Evolutionary conservation across 2,113 vertebrate species (phyloP).

Genomic region (Gymnorhina tibicen): DNA sequence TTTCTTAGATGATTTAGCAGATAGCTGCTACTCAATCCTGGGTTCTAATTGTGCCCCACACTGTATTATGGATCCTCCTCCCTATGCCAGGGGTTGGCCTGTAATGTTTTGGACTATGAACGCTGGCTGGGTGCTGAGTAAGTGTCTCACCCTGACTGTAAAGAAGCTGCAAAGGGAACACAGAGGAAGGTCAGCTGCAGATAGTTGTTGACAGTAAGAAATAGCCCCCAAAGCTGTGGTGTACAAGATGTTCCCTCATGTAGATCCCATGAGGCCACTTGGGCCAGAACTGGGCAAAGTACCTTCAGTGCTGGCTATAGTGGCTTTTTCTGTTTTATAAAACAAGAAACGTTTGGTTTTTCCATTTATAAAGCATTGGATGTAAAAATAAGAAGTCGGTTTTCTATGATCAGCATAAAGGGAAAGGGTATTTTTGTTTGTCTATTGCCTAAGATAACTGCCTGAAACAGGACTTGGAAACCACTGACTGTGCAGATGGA

Average conservation of each 20-base stretch:
- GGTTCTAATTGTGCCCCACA: fast-evolving
- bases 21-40: not conserved
- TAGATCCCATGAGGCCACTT: not conserved
- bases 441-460: not conserved
- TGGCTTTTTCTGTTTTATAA: not conserved
- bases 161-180: not conserved
- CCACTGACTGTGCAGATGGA: not conserved
- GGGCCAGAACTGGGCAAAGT: not conserved
- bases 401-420: not conserved
- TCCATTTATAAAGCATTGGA: not conserved
- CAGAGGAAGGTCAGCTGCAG: not conserved
- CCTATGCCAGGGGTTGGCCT: not conserved
- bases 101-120: not conserved
- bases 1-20: not conserved
- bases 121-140: not conserved
- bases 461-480: not conserved
- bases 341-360: not conserved
- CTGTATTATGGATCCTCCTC: not conserved
- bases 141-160: not conserved
- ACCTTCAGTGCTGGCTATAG: not conserved
- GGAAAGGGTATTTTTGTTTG: not conserved
- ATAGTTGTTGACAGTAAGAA: not conserved
- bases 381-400: not conserved
- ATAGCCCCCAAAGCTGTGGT: not conserved
- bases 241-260: not conserved